Evolutionary conservation across 1,140 invertebrate genomes (phyloP), one percentile per base, ranked within the genome.

Genomic region (Lasioglossum baleicum): DNA sequence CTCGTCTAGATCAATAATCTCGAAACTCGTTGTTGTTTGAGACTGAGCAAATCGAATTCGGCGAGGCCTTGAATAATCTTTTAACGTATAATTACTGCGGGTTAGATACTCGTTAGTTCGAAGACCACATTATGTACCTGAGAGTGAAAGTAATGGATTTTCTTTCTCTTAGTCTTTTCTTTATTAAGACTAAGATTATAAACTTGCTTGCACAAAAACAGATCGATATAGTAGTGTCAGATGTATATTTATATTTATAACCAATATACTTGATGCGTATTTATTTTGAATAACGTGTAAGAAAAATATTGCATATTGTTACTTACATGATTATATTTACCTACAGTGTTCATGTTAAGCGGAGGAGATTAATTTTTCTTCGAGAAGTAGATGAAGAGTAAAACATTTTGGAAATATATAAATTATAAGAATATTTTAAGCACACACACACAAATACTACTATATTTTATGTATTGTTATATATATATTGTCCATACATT

Each of bases 61-160:
- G 13, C n/a, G 68, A 72, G 64, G 42, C 22, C 17, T 48, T 31
- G 8, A n/a, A 74, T 8, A 51, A 75, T 22, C 11, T 65, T 60
- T 5, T 31, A 51, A 51, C 5, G 40, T 73, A 11, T n/a, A 74
- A 7, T 53, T 20, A 35, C n/a, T 4, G 22, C 44, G n/a, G 72
- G 56, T 63, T 69, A 73, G 74, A 69, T 72, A n/a, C 44, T 73
- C 60, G n/a, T 67, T 73, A 44, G 22, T 44, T 73, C 17, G 48
- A 75, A 51, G 53, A 53, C 53, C 61, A 48, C 65, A 13, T 58
- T 53, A 80, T 53, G 76, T 82, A 74, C 68, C 76, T 82, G 68
- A 22, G 67, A 67, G 31, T 68, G 78, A 68, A 80, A 79, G 48
- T 79, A 72, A 42, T 69, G 44, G 64, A 71, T 75, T 81, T 51